Conservation (phyloP, 2,113 vertebrate genomes). For the Rhabdornis inornatus region DNA sequence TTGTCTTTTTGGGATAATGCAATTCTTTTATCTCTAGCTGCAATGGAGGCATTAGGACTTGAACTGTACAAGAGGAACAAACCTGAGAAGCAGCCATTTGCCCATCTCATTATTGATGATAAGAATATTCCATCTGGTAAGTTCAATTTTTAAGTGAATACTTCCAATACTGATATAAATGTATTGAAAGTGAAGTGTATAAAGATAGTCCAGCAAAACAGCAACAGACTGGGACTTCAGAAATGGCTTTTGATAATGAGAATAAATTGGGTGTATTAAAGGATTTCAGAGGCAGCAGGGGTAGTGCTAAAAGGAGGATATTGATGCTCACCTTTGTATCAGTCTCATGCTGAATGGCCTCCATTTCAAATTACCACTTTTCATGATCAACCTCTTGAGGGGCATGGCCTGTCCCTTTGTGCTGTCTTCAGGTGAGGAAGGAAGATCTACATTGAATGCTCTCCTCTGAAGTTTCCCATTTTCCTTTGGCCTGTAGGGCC, state of each 20-base stretch:
- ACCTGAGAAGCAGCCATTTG: constrained; percentile 70
- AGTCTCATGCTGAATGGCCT: background rate
- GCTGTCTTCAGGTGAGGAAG: background rate
- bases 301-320: background rate
- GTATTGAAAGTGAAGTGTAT: background rate
- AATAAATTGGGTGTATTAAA: background rate
- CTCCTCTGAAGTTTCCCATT: background rate
- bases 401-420: background rate
- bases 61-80: constrained; percentile 64
- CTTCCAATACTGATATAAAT: background rate
- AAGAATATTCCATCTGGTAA: constrained; percentile 74
- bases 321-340: background rate
- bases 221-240: background rate
- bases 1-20: background rate
- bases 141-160: background rate
- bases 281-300: background rate
- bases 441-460: background rate
- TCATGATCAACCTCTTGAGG: background rate
- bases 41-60: constrained; percentile 61
- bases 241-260: background rate
- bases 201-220: background rate
- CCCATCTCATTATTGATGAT: constrained; percentile 80
- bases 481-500: background rate
- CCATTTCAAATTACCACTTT: background rate
- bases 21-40: constrained; percentile 62